Conservation (phyloP, 2,888 invertebrate species). For the Caenorhabditis wallacei region DNA sequence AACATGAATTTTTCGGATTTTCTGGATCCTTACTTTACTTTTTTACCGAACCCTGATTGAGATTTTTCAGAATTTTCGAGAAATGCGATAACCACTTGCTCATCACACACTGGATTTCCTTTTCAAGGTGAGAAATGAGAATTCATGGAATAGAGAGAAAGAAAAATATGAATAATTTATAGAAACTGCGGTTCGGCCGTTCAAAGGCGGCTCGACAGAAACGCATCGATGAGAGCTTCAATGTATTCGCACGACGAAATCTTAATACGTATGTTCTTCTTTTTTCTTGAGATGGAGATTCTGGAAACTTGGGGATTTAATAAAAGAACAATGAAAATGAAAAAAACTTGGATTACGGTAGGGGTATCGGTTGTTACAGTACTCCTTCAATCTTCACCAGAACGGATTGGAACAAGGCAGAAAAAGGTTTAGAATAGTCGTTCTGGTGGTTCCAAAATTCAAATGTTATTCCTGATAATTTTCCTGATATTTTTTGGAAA, state of each 20-base stretch:
- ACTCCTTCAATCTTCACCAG: no score
- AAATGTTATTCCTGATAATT: no score
- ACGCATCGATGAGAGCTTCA: constrained; percentile 73
- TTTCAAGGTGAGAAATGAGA: constrained; percentile 37
- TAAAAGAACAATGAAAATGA: neutral
- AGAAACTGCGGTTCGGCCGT: constrained; percentile 73
- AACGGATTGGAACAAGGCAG: no score
- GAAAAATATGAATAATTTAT: constrained; percentile 21
- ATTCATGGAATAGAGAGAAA: neutral
- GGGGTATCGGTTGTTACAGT: neutral
- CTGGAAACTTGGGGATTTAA: neutral
- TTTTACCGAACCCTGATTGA: no score
- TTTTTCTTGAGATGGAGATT: neutral
- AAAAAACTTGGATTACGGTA: neutral
- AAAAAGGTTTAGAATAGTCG: no score
- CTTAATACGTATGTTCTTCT: constrained; percentile 57
- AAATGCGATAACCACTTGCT: constrained; percentile 31
- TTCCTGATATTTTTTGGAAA: no score
- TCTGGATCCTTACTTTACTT: no score
- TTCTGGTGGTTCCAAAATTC: no score
- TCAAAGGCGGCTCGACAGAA: constrained; percentile 73
- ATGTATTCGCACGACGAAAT: constrained; percentile 67
- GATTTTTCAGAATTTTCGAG: constrained; percentile 11
- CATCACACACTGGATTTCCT: constrained; percentile 62
- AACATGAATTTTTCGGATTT: no score